Evolutionary conservation across 1,140 invertebrate species (phyloP).

Genomic region (Drosophila bipectinata): DNA sequence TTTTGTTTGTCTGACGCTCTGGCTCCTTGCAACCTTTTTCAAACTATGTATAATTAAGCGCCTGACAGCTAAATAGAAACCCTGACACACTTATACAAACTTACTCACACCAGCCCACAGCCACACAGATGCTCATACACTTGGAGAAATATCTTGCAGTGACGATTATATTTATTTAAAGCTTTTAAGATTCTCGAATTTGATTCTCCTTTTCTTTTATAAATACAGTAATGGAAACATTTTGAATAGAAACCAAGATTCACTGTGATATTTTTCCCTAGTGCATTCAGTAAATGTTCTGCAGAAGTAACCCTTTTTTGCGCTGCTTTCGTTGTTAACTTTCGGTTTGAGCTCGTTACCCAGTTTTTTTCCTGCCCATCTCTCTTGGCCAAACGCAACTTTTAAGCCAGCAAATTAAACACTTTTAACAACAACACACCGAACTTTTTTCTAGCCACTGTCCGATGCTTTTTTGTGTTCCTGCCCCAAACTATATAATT

Average conservation of each 20-base stretch:
- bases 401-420: constrained; percentile 81
- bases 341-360: constrained; percentile 35
- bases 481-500: constrained; percentile 58
- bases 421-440: constrained; percentile 71
- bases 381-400: constrained; percentile 69
- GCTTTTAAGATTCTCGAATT: too few species aligned
- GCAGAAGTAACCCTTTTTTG: constrained; percentile 62
- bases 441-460: constrained; percentile 15
- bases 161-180: not conserved
- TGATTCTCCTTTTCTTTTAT: too few species aligned
- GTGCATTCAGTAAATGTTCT: constrained; percentile 44
- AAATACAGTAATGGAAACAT: too few species aligned
- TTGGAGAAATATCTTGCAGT: not conserved
- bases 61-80: constrained; percentile 67
- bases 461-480: constrained; percentile 54
- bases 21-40: constrained; percentile 68
- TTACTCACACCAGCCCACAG: constrained; percentile 14
- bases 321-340: constrained; percentile 49
- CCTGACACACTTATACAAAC: constrained; percentile 46
- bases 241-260: too few species aligned
- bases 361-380: constrained; percentile 35
- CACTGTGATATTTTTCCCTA: constrained; percentile 7
- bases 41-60: constrained; percentile 66
- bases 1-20: constrained; percentile 61
- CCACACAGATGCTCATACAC: constrained; percentile 14